phyloP scores from a whole-genome alignment of 2,888 invertebrate species.

The Melanargia galathea region DNA sequence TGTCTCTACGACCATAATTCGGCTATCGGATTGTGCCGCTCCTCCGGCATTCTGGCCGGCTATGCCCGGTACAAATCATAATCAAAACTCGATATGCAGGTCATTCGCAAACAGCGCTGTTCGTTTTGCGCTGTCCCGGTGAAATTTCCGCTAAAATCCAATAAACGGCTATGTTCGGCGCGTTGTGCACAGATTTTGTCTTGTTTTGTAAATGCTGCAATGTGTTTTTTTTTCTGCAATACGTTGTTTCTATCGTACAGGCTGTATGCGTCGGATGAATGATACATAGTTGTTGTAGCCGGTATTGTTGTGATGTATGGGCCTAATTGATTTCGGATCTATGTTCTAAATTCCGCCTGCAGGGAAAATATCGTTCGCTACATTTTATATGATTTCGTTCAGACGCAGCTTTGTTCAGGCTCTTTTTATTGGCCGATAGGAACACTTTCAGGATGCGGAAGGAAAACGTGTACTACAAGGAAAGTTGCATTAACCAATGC shows the following conservation, averaged over 20 bases:
- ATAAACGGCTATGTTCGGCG: slow-evolving; percentile 60
- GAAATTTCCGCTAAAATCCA: slow-evolving; percentile 78
- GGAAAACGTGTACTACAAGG: no score
- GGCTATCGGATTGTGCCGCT: slow-evolving; percentile 36
- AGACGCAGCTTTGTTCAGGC: no score
- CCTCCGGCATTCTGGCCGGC: slow-evolving; percentile 30
- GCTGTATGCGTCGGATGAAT: slow-evolving; percentile 27
- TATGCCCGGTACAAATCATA: slow-evolving; percentile 62
- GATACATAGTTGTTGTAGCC: slow-evolving; percentile 20
- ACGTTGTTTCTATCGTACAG: slow-evolving; percentile 30
- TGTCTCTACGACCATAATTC: slow-evolving; percentile 33
- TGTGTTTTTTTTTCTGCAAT: slow-evolving; percentile 34
- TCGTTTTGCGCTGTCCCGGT: slow-evolving; percentile 59
- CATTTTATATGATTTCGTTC: no score
- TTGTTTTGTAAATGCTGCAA: slow-evolving; percentile 44
- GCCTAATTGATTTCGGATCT: slow-evolving; percentile 18
- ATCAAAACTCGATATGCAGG: slow-evolving; percentile 72
- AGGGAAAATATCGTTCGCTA: not conserved
- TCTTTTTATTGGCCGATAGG: no score
- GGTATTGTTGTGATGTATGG: slow-evolving; percentile 12
- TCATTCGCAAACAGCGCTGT: slow-evolving; percentile 67
- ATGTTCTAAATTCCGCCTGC: not conserved
- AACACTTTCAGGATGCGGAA: no score
- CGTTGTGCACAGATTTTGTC: slow-evolving; percentile 50
- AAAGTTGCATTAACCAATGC: no score